These are phyloP conservation scores for Nipponia nippon DNA, from an alignment of 2,113 vertebrate species.

Conservation along the genomic window DNA sequence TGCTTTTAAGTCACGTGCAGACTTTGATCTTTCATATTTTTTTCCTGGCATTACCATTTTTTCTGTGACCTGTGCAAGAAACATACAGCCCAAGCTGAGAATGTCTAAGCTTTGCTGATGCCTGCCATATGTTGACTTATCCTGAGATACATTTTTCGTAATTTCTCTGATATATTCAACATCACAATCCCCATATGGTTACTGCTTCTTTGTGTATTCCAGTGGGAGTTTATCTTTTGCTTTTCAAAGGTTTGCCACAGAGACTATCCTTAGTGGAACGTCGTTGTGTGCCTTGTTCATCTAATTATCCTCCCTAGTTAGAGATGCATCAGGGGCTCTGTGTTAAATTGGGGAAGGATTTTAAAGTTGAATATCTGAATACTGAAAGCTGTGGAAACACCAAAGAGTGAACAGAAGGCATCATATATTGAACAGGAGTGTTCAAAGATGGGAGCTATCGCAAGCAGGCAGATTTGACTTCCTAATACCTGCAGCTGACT, in stretches of 20 bases:
- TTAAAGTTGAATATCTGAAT: conserved; percentile 45
- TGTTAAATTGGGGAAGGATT: conserved; percentile 38
- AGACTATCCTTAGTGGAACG: background rate
- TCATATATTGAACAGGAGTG: background rate
- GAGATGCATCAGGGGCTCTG: conserved; percentile 2
- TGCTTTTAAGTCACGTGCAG: conserved; percentile 15
- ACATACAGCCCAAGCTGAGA: background rate
- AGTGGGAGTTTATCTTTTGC: conserved; percentile 32
- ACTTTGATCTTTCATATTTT: background rate
- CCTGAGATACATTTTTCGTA: conserved; percentile 6
- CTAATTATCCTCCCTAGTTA: conserved; percentile 47
- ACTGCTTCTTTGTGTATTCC: conserved; percentile 32
- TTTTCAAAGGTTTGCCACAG: conserved; percentile 46
- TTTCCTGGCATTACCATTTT: background rate
- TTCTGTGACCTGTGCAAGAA: conserved; percentile 3
- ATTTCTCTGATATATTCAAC: conserved; percentile 46
- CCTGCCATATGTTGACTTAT: conserved; percentile 46
- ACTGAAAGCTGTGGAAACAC: background rate
- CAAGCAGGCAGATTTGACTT: background rate
- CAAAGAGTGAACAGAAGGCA: conserved; percentile 6
- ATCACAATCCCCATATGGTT: conserved; percentile 60
- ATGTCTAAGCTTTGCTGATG: conserved; percentile 9
- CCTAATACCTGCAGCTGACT: background rate
- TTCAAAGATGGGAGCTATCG: background rate
- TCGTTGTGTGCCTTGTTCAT: background rate